Evolutionary conservation across 2,797 vertebrate species (phyloP), one percentile per base, ranked within the genome.

Genomic region (Erpetoichthys calabaricus): DNA sequence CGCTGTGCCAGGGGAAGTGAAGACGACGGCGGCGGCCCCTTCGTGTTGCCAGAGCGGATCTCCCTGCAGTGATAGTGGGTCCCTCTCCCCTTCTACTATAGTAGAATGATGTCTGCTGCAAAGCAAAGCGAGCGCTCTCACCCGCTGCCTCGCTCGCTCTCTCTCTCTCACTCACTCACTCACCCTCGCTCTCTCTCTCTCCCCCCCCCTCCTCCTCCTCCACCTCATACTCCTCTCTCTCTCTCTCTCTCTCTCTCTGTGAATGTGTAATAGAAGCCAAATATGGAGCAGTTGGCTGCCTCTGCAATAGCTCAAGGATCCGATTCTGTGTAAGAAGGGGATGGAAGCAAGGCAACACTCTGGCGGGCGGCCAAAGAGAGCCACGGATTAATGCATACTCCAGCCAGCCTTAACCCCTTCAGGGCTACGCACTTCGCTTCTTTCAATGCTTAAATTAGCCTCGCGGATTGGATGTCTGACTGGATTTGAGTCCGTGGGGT

Each of bases 21-120:
- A 82, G 74, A 70, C 64, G 70, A 65, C 71, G 82, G 83, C 79
- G 75, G 80, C 75, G 66, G 77, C 70, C 68, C 70, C 70, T 80
- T 71, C 71, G 75, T 73, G 82, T 80, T 76, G 75, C 77, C 80
- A 71, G 75, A 79, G 74, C 80, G 83, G 74, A 81, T 86, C 75
- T 80, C 86, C 86, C 86, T 80, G 82, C 84, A 86, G 83, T 81
- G 86, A 84, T 84, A 87, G 72, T 82, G 80, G 85, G 87, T 87
- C 84, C 83, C 89, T 82, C 89, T 90, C 85, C 85, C 84, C 83
- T 86, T 75, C 75, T 25, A 25, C 25, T 74, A 83, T 80, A 87
- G 85, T 84, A 87, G 80, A 73, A 83, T 83, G 89, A 87, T 89
- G 91, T 92, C 89, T 90, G 91, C 90, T 80, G 91, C 88, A 78